Evolutionary conservation across 1,140 invertebrate genomes (phyloP).

Genomic region (Hycleus cichorii): DNA sequence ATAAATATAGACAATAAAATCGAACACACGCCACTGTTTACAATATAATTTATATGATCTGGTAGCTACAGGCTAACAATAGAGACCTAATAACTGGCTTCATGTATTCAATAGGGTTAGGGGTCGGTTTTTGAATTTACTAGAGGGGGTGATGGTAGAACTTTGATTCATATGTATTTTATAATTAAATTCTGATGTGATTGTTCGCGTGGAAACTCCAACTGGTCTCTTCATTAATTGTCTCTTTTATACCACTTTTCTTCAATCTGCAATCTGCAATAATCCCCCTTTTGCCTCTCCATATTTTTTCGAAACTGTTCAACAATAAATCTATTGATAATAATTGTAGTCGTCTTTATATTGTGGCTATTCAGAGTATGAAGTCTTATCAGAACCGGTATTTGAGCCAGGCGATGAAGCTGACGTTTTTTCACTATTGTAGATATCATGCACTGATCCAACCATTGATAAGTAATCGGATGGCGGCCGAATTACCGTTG

Average conservation of each 20-base stretch:
- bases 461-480: conserved; percentile 35
- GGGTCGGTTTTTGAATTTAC: conserved; percentile 15
- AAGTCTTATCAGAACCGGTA: conserved; percentile 42
- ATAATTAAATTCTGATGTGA: conserved; percentile 42
- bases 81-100: conserved; percentile 39
- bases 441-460: conserved; percentile 36
- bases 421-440: conserved; percentile 40
- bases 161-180: conserved; percentile 40
- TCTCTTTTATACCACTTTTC: not conserved
- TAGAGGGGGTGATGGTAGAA: conserved; percentile 18
- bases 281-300: not conserved
- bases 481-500: conserved; percentile 64
- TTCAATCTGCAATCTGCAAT: not conserved
- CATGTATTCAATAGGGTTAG: conserved; percentile 34
- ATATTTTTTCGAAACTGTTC: no score
- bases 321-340: no score
- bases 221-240: conserved; percentile 1
- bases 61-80: conserved; percentile 40
- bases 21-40: conserved; percentile 40
- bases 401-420: conserved; percentile 43
- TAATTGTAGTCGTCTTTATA: not conserved
- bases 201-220: conserved; percentile 35
- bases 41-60: conserved; percentile 42
- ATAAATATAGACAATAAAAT: conserved; percentile 33
- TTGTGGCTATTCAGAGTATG: conserved; percentile 43